Evolutionary conservation across 1,140 invertebrate species (phyloP).

Genomic region (Zaprionus taronus): DNA sequence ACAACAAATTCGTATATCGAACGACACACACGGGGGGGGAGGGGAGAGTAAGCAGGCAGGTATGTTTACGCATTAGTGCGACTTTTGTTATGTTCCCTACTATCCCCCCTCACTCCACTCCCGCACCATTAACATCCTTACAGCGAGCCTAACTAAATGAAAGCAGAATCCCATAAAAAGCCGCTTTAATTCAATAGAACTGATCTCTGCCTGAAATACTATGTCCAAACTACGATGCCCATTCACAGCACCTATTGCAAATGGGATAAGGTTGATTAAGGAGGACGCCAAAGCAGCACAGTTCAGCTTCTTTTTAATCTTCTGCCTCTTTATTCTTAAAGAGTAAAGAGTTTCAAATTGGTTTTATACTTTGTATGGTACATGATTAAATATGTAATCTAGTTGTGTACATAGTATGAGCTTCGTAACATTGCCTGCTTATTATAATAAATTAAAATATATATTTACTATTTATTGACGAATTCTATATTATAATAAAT

Average conservation of each 20-base stretch:
- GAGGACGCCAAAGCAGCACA: not conserved
- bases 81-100: not conserved
- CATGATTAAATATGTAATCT: too few species aligned
- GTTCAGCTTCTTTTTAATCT: not conserved
- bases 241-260: not conserved
- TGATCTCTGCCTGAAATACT: not conserved
- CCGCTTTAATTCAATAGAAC: constrained; percentile 6
- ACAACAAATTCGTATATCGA: constrained; percentile 44
- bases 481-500: not conserved
- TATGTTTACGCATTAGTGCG: constrained; percentile 7
- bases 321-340: too few species aligned
- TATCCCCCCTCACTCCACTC: not conserved
- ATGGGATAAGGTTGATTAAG: not conserved
- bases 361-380: too few species aligned
- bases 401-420: too few species aligned
- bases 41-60: too few species aligned
- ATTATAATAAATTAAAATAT: too few species aligned
- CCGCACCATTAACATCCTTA: not conserved
- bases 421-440: too few species aligned
- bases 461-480: not conserved
- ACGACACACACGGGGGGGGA: not conserved
- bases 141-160: not conserved
- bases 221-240: not conserved
- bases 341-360: too few species aligned
- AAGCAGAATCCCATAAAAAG: constrained; percentile 5